A percentile compares a stretch with the other conserved stretches of the same genome.
Conservation (phyloP, 2,797 vertebrate genomes). For the Cyclopterus lumpus region DNA sequence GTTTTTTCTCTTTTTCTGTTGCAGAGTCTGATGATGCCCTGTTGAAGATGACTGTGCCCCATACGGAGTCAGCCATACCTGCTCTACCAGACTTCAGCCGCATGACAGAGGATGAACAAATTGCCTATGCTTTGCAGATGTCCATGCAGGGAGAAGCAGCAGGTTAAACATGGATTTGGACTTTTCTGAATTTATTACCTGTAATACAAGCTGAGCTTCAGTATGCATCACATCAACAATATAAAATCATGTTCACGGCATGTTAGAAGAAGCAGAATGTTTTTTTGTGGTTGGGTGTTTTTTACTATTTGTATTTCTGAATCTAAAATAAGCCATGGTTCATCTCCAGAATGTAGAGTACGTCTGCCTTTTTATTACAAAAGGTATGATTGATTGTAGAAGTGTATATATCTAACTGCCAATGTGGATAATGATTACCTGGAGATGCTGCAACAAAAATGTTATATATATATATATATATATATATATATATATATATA, state of each 20-base stretch:
- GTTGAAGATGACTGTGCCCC: conserved; percentile 94
- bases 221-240: neutral
- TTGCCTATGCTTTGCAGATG: conserved; percentile 98
- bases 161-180: conserved; percentile 65
- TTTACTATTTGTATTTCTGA: neutral
- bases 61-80: conserved; percentile 84
- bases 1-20: conserved; percentile 25
- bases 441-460: neutral
- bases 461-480: too few species aligned
- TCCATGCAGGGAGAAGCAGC: conserved; percentile 86
- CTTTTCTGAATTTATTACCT: neutral
- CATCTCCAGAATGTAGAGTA: neutral
- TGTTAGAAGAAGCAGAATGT: neutral
- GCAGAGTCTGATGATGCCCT: conserved; percentile 93
- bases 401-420: neutral
- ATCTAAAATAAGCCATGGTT: neutral
- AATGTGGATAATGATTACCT: conserved; percentile 9
- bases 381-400: neutral
- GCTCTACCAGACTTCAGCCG: conserved; percentile 94
- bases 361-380: conserved; percentile 3
- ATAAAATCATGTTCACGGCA: neutral
- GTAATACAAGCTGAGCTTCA: conserved; percentile 37
- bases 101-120: conserved; percentile 98
- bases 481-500: too few species aligned
- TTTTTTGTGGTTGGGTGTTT: neutral